Evolutionary conservation across 2,888 invertebrate species (phyloP).

Genomic region (Drosophila siamana): DNA sequence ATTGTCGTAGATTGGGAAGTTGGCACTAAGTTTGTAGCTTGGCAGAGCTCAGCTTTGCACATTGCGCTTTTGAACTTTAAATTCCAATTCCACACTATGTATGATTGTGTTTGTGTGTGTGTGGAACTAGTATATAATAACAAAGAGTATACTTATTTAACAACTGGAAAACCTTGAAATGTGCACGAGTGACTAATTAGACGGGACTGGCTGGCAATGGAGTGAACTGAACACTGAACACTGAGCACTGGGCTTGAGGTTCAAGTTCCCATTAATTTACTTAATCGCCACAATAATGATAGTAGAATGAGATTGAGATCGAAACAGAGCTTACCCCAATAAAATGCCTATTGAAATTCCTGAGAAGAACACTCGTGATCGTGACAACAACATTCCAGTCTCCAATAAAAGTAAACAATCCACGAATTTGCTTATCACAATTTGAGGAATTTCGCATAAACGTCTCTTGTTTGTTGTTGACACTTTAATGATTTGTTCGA

Average conservation of each 20-base stretch:
- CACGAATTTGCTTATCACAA: constrained; percentile 36
- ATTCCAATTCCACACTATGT: constrained; percentile 28
- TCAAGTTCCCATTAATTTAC: constrained; percentile 43
- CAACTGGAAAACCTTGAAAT: constrained; percentile 77
- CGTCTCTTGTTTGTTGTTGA: neutral
- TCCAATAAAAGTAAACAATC: constrained; percentile 7
- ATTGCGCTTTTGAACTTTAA: constrained; percentile 67
- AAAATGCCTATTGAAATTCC: constrained; percentile 1
- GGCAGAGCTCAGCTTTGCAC: constrained; percentile 51
- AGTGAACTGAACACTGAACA: constrained; percentile 1
- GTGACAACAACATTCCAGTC: constrained; percentile 11
- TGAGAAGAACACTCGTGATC: constrained; percentile 18
- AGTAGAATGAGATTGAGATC: neutral
- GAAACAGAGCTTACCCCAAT: constrained; percentile 5
- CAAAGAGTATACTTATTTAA: constrained; percentile 29
- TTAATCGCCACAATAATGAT: neutral
- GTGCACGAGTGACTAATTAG: constrained; percentile 77
- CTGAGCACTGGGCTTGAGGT: constrained; percentile 19
- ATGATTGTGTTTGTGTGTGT: constrained; percentile 5
- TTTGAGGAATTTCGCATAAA: constrained; percentile 43
- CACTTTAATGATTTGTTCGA: constrained; percentile 15
- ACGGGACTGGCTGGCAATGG: constrained; percentile 30
- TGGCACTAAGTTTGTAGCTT: constrained; percentile 18
- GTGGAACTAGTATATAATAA: constrained; percentile 12
- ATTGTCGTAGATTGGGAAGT: constrained; percentile 15